Evolutionary conservation across 2,113 vertebrate genomes (phyloP).

Genomic region (rabbit (Oryctolagus cuniculus)): DNA sequence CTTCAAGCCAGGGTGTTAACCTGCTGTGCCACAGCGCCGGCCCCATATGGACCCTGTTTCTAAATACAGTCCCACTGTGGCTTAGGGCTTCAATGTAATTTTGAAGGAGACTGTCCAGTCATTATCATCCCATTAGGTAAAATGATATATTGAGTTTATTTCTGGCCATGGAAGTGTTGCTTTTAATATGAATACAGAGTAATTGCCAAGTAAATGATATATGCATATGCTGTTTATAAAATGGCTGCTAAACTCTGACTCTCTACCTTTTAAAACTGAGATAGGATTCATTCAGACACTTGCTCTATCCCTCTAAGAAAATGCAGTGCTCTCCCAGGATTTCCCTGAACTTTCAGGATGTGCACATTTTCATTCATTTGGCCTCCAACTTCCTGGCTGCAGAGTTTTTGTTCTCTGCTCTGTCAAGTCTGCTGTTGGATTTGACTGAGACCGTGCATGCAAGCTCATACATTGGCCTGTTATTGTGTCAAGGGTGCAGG

Average conservation of each 20-base stretch:
- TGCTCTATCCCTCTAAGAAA: background rate
- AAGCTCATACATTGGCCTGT: background rate
- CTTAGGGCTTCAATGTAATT: background rate
- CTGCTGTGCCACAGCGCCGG: no score
- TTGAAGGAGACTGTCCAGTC: background rate
- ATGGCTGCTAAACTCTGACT: background rate
- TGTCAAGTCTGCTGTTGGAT: background rate
- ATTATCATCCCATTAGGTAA: background rate
- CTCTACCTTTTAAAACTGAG: constrained; percentile 10
- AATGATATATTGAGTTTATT: background rate
- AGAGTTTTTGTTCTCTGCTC: background rate
- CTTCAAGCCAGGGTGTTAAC: no score
- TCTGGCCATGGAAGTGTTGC: background rate
- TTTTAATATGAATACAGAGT: background rate
- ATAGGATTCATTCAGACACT: background rate
- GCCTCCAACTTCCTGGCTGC: background rate
- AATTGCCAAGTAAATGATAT: background rate
- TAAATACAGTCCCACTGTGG: background rate
- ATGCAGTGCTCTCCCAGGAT: background rate
- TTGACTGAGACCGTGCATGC: background rate
- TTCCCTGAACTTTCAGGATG: background rate
- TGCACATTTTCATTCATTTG: background rate
- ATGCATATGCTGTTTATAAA: background rate
- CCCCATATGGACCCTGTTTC: background rate
- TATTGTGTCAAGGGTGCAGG: background rate